Base-by-base conservation (phyloP, 2,113 vertebrate genomes). In the Sander lucioperca region DNA sequence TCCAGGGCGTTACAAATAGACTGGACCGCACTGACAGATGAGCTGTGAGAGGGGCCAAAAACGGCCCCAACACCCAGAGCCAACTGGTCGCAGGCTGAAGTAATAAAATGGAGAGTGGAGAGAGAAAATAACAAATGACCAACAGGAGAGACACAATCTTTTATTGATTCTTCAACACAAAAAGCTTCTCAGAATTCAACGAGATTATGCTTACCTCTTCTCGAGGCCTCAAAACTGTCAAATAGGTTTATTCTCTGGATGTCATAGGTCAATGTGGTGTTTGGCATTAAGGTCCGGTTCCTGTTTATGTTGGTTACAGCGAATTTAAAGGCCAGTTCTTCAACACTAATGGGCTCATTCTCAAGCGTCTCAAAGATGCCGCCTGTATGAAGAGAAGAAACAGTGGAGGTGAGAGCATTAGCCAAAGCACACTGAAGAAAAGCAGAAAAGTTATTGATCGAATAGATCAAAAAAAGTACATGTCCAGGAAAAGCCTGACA, bases 311-410 rank as follows among this genome's bases (percentile, higher is more conserved):
- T 99, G 94, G 95, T 97, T 80, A 99, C 97, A 59, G 98, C 98
- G 89, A 99, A 99, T 95, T 99, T 99, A 96, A 99, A 99, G 83
- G 97, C 98, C 93, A 99, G 89, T 94, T 99, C 98, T 94, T 99
- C 98, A 79, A 97, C 94, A 73, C 97, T 98, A 89, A 99, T 96
- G 16, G 97, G 97, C 86, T 98, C 98, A 69, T 97, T 99, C 95
- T 99, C 98, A 89, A 97, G 94, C 5, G 97, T 99, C 96, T 99
- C 98, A 74, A 99, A 99, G 93, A 99, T 99, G 74, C 98, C 98
- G 86, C 98, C 98, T 99, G 95, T 66, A 91, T 89, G 21, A 68
- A 58, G 61, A 82, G 25, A 19, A 86, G 59, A 73, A 50, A 68
- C 21, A n/a, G 18, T 4, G 21, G 7, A 36, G 43, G 53, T 53